phyloP scores from a whole-genome alignment of 1,140 invertebrate species.

The Artemia franciscana region DNA sequence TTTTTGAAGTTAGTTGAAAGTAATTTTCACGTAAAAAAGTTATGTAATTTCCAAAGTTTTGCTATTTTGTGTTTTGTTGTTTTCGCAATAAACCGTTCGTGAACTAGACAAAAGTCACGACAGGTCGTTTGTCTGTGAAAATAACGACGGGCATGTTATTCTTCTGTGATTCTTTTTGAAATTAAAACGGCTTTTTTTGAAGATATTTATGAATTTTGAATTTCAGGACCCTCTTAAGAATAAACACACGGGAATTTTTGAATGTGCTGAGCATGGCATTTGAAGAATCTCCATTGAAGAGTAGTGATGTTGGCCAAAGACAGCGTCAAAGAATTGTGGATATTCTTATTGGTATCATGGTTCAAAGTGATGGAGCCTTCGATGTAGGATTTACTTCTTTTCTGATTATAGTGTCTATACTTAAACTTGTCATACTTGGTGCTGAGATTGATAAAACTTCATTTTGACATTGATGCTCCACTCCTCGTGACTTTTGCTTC shows the following conservation, averaged over 20 bases:
- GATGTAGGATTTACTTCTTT: conserved; percentile 30
- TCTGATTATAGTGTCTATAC: too few species aligned
- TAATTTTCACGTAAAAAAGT: too few species aligned
- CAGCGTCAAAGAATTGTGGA: conserved; percentile 55
- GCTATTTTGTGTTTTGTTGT: neutral
- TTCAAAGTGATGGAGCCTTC: conserved; percentile 38
- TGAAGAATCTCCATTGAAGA: conserved; percentile 48
- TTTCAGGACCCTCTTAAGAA: conserved; percentile 45
- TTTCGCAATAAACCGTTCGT: conserved; percentile 5
- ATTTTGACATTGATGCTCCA: too few species aligned
- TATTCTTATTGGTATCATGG: conserved; percentile 49
- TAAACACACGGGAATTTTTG: conserved; percentile 68
- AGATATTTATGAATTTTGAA: too few species aligned
- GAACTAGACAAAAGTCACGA: conserved; percentile 19
- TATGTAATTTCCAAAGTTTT: conserved; percentile 5
- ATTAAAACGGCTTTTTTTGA: too few species aligned
- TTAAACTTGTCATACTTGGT: too few species aligned
- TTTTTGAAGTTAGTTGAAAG: too few species aligned
- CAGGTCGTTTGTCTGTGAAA: too few species aligned
- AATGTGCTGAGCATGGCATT: conserved; percentile 72
- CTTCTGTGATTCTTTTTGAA: too few species aligned
- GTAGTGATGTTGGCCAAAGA: conserved; percentile 39
- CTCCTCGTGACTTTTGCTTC: too few species aligned
- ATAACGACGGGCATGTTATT: too few species aligned
- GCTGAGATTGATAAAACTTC: too few species aligned